Evolutionary conservation across 2,888 invertebrate genomes (phyloP).

Genomic region (Carcina quercana): DNA sequence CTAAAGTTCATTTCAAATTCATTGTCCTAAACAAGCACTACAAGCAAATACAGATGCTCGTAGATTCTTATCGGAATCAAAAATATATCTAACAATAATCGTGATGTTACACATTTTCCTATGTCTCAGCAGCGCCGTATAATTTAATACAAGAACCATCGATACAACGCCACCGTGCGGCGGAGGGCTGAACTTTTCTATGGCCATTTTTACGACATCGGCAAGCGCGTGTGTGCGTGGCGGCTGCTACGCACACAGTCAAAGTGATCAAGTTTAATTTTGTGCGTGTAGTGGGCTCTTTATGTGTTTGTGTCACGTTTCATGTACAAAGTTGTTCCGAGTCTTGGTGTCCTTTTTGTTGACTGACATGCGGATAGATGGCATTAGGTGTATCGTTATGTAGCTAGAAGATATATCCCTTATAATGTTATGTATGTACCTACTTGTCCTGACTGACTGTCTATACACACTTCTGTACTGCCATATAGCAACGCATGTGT

Average conservation of each 20-base stretch:
- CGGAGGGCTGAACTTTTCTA: slow-evolving; percentile 68
- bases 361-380: slow-evolving; percentile 58
- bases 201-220: slow-evolving; percentile 50
- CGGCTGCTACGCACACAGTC: slow-evolving; percentile 52
- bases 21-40: too few species aligned
- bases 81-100: too few species aligned
- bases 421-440: too few species aligned
- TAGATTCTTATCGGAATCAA: too few species aligned
- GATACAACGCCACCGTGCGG: slow-evolving; percentile 63
- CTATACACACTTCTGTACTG: too few species aligned
- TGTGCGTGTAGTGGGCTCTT: slow-evolving; percentile 55
- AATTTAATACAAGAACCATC: slow-evolving; percentile 53
- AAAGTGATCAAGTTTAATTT: slow-evolving; percentile 33
- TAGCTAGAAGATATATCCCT: too few species aligned
- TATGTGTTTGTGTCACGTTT: slow-evolving; percentile 50
- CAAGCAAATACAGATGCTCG: too few species aligned
- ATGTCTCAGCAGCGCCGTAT: too few species aligned
- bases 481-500: too few species aligned
- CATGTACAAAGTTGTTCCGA: slow-evolving; percentile 46
- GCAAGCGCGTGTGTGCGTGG: slow-evolving; percentile 43
- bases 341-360: slow-evolving; percentile 41
- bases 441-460: too few species aligned
- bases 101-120: too few species aligned
- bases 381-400: slow-evolving; percentile 46
- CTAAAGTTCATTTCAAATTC: too few species aligned